Base-by-base conservation (phyloP, 2,113 vertebrate genomes). In the Phocoena phocoena region DNA sequence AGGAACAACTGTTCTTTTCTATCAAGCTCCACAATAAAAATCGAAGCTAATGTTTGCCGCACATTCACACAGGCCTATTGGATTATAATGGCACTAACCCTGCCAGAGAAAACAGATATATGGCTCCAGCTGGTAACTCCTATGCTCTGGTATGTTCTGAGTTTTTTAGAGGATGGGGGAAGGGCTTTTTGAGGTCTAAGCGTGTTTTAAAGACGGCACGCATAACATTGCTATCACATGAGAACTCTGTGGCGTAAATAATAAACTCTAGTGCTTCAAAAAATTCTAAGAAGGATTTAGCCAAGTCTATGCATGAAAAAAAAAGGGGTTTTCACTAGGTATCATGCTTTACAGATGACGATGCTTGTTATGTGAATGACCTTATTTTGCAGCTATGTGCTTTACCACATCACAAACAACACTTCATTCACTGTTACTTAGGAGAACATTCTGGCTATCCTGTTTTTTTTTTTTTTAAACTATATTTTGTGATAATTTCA, bases 1-100 rank as follows among this genome's bases (percentile, higher is more conserved):
- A 97, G 79, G 88, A 98, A 90, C 83, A 97, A 97, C 95, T 96
- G 62, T 92, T 80, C n/a, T 98, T 96, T 98, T 96, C 65, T 96
- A 92, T 88, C 44, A 33, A n/a, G 41, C 80, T 77, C 70, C 87
- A 81, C 63, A 90, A 92, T 84, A 89, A 92, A 97, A 94, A 86
- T 90, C 1, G 60, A 93, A 95, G 62, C 26, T 97, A 95, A 97
- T 83, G 96, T 89, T 97, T 96, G 90, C 55, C 5, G 1, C 41
- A 20, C 58, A 62, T 80, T 94, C 90, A 44, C 77, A n/a, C 58
- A 82, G 31, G 36, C 44, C 80, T 58, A 0, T 23, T 89, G 68
- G 93, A 44, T 17, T 86, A 8, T 26, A 38, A 93, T 38, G 70
- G 71, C 31, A 28, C 86, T 87, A 82, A 38, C 50, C 44, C 80